phyloP scores from a whole-genome alignment of 64 coral and sea anemone genomes.

The Stylophora pistillata region DNA sequence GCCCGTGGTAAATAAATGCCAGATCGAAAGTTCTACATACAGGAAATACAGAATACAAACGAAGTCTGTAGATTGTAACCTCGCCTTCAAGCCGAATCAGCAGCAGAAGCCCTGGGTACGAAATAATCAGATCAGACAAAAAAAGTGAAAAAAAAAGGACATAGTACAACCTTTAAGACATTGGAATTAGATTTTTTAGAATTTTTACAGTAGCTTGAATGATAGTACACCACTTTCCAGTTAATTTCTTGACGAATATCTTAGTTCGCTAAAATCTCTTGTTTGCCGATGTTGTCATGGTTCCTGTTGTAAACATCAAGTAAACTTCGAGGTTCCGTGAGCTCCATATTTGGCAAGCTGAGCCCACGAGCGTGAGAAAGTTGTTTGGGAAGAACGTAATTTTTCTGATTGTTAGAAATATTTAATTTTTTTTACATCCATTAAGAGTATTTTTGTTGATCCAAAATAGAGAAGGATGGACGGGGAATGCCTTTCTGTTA shows the following conservation, averaged over 20 bases:
- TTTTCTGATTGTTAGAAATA: background rate
- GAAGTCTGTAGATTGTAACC: background rate
- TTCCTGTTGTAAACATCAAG: background rate
- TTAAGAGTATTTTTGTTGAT: background rate
- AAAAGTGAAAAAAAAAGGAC: too few relatives aligned
- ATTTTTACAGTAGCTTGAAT: background rate
- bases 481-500: constrained; percentile 67
- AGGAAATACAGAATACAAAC: background rate
- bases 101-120: background rate
- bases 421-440: background rate
- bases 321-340: background rate
- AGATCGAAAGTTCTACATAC: background rate
- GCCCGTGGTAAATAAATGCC: background rate
- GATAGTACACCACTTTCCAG: background rate
- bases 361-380: background rate
- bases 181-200: too few relatives aligned
- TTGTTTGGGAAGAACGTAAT: background rate
- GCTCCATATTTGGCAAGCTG: constrained; percentile 2
- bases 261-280: background rate
- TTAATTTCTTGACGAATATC: background rate
- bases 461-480: constrained; percentile 44
- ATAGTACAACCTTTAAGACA: too few relatives aligned
- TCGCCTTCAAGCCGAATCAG: background rate
- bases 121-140: background rate
- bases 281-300: background rate